Base-by-base conservation (phyloP, 2,113 vertebrate genomes). In the Cygnus atratus region DNA sequence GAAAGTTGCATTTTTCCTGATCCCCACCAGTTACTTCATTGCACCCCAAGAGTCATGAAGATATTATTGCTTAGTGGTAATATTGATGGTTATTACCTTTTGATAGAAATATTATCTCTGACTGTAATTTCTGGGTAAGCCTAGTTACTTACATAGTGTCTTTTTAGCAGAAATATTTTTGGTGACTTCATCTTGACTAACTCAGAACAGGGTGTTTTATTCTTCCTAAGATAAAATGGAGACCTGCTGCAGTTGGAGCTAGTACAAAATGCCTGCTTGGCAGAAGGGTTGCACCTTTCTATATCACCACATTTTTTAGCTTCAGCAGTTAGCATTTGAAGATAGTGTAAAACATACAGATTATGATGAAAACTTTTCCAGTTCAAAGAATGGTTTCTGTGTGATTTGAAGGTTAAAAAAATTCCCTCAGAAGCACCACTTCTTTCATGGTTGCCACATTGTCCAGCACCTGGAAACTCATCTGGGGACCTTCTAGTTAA, bases 131-230 rank as follows among this genome's bases (percentile, higher is more conserved):
- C 13, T 84, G 11, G 12, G 3, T 76, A 58, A 77, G 33, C 66
- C 22, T 9, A 28, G 4, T 55, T 55, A 1, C 35, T 79, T 48
- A 26, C 2, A 39, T 18, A 50, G 2, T 2, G 3, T 28, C 8
- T 29, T 67, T 82, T 81, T 20, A 81, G 9, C 2, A 31, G 13
- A 3, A 35, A 3, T 29, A 29, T 67, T 84, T 79, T 74, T 57
- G 10, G 6, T 66, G 14, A 22, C 13, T 2, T 0, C 54, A 55
- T 41, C n/a, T 71, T 74, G 13, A 66, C 8, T 55, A 80, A 66
- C 41, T 67, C 80, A 61, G 19, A 80, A 81, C 8, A 58, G 22
- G 33, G 7, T 37, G 3, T 58, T 87, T 9, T 3, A 10, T 81
- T 84, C 73, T 61, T 22, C 17, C 3, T 8, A 55, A 79, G 2